Evolutionary conservation across 2,797 vertebrate genomes (phyloP).

Genomic region (Vireo griseus): DNA sequence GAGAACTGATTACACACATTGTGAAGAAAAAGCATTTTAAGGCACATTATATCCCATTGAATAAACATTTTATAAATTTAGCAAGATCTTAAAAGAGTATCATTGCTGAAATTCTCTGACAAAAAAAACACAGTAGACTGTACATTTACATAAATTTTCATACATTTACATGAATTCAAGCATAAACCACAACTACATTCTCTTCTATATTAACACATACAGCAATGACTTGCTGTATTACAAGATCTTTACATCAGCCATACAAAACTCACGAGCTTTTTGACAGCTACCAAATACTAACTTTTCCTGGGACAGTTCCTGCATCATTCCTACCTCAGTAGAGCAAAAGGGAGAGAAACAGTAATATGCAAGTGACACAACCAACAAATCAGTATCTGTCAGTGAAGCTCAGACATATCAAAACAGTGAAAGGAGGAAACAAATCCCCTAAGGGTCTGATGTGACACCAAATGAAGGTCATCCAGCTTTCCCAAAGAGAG

Average conservation of each 20-base stretch:
- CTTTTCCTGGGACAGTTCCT: background rate
- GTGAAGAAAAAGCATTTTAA: background rate
- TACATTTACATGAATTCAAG: background rate
- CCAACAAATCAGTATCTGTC: background rate
- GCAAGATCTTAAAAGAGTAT: background rate
- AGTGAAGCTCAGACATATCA: background rate
- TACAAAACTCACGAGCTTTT: background rate
- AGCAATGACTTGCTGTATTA: background rate
- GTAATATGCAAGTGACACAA: background rate
- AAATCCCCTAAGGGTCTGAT: background rate
- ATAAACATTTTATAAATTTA: background rate
- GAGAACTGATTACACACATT: background rate
- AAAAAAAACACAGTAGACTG: background rate
- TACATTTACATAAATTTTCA: constrained; percentile 18
- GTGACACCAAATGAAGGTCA: background rate
- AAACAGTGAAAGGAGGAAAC: background rate
- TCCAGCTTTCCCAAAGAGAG: background rate
- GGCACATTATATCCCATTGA: background rate
- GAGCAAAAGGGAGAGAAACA: background rate
- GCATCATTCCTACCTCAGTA: background rate
- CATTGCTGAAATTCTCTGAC: background rate
- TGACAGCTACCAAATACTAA: background rate
- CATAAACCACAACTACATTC: background rate
- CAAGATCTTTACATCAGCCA: background rate
- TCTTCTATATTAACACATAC: background rate